Evolutionary conservation across 2,113 vertebrate species (phyloP).

Genomic region (Calidris pygmaea): DNA sequence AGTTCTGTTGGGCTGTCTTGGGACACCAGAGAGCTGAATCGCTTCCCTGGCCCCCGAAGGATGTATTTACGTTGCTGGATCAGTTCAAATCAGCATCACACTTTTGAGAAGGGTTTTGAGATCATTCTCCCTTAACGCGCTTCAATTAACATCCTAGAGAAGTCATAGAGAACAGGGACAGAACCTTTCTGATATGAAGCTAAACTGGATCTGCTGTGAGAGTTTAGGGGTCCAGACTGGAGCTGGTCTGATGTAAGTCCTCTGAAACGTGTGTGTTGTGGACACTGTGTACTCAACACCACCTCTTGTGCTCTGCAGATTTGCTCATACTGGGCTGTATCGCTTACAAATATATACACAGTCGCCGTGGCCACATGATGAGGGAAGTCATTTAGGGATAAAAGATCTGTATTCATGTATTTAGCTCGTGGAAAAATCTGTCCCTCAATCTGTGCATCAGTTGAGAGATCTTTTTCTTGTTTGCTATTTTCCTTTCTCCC

Average conservation of each 20-base stretch:
- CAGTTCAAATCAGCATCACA: rapidly evolving
- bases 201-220: background rate
- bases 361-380: background rate
- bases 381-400: conserved; percentile 47
- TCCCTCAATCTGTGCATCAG: conserved; percentile 59
- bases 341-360: background rate
- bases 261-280: background rate
- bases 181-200: too few relatives aligned
- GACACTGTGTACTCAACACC: background rate
- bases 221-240: background rate
- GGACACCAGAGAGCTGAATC: background rate
- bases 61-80: background rate
- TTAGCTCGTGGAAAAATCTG: conserved; percentile 57
- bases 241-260: background rate
- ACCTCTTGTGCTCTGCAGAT: background rate
- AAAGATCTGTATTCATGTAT: conserved; percentile 20
- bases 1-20: background rate
- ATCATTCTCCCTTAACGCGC: background rate
- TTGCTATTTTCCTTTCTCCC: conserved; percentile 62
- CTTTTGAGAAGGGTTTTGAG: background rate
- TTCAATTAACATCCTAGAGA: background rate
- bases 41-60: too few relatives aligned
- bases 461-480: conserved; percentile 29
- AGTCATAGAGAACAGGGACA: background rate
- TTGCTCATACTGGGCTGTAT: background rate